These are phyloP conservation scores for Megalops cyprinoides DNA, from an alignment of 2,797 vertebrate genomes.

Conservation along the genomic window DNA sequence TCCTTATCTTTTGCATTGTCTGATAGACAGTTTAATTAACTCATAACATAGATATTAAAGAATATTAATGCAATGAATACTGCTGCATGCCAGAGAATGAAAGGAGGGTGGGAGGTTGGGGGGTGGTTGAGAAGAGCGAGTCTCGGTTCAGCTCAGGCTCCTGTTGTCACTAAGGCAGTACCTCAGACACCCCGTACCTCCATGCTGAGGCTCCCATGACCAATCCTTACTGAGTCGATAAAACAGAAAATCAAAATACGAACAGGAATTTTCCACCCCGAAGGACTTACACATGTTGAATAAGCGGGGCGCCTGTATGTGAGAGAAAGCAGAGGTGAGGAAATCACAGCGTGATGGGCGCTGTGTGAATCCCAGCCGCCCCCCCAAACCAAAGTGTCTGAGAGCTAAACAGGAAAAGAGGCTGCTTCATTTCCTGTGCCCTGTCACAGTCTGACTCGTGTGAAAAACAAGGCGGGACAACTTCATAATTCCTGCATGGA, in stretches of 20 bases:
- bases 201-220: constrained; percentile 52
- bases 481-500: background rate
- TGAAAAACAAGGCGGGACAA: background rate
- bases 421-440: background rate
- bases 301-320: constrained; percentile 40
- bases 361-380: background rate
- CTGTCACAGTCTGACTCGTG: background rate
- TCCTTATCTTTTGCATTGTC: background rate
- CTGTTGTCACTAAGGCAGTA: constrained; percentile 21
- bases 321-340: constrained; percentile 38
- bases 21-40: constrained; percentile 23
- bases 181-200: constrained; percentile 35
- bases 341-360: constrained; percentile 26
- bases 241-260: constrained; percentile 57
- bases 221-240: constrained; percentile 44
- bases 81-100: background rate
- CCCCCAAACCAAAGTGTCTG: background rate
- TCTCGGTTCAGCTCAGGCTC: too few relatives aligned
- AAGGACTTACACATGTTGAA: constrained; percentile 32
- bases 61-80: constrained; percentile 1
- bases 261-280: constrained; percentile 50
- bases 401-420: background rate
- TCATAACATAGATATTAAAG: background rate
- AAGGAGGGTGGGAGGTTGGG: background rate
- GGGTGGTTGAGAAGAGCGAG: background rate